Evolutionary conservation across 2,888 invertebrate genomes (phyloP).

Genomic region (Zele albiditarsus): DNA sequence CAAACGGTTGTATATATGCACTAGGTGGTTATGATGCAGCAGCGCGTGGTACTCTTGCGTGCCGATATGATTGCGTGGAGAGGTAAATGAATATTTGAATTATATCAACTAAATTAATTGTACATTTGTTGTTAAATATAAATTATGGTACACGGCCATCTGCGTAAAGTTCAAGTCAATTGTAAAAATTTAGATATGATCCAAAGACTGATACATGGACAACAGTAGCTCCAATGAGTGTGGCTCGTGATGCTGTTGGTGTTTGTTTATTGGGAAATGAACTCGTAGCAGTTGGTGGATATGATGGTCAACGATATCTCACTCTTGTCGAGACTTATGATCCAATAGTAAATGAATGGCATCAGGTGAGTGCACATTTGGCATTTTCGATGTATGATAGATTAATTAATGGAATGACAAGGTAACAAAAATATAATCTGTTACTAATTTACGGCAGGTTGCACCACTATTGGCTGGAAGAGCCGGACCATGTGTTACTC

Average conservation of each 20-base stretch:
- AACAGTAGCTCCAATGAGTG: constrained; percentile 86
- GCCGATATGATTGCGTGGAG: constrained; percentile 91
- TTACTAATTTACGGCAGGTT: constrained; percentile 73
- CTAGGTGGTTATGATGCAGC: constrained; percentile 96
- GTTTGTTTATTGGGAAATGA: constrained; percentile 89
- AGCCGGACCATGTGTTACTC: constrained; percentile 91
- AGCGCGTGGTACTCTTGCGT: constrained; percentile 87
- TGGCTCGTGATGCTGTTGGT: constrained; percentile 91
- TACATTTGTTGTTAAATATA: no score
- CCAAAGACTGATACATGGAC: constrained; percentile 90
- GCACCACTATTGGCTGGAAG: constrained; percentile 87
- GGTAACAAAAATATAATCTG: constrained; percentile 18
- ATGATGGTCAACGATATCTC: constrained; percentile 91
- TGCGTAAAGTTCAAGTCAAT: no score
- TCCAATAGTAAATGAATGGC: constrained; percentile 86
- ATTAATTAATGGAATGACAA: not conserved
- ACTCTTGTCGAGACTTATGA: constrained; percentile 93
- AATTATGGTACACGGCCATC: no score
- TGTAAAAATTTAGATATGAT: constrained; percentile 74
- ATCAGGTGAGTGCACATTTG: constrained; percentile 70
- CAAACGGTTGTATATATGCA: constrained; percentile 92
- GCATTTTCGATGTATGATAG: not conserved
- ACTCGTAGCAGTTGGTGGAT: constrained; percentile 90
- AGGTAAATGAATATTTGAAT: constrained; percentile 78
- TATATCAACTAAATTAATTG: no score